phyloP scores from a whole-genome alignment of 2,888 invertebrate genomes.

The Parnassius apollo region DNA sequence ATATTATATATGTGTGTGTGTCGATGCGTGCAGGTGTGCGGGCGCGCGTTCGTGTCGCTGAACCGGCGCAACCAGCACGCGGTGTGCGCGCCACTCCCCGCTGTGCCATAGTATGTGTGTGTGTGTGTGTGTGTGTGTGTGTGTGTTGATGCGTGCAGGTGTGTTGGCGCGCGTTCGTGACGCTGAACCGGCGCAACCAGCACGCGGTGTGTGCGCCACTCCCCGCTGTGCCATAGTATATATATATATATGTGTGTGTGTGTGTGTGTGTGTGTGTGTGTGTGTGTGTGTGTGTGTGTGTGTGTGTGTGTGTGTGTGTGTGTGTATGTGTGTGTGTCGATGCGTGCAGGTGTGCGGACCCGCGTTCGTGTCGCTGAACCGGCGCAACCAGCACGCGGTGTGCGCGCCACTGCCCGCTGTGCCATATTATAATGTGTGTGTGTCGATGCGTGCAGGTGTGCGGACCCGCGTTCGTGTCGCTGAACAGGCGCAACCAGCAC shows the following conservation, averaged over 20 bases:
- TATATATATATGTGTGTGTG: no score
- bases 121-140: not conserved
- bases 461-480: constrained; percentile 66
- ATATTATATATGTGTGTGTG: no score
- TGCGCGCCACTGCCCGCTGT: constrained; percentile 69
- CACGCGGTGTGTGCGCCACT: constrained; percentile 63
- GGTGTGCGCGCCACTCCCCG: constrained; percentile 62
- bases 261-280: constrained; percentile 63
- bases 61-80: constrained; percentile 42
- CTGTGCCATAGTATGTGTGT: constrained; percentile 56
- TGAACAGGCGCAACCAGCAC: constrained; percentile 71
- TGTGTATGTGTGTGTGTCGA: constrained; percentile 46
- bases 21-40: constrained; percentile 48
- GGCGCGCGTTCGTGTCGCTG: constrained; percentile 39
- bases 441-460: no score
- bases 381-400: constrained; percentile 67
- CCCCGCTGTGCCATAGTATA: constrained; percentile 74
- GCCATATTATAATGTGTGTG: constrained; percentile 66
- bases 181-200: constrained; percentile 66
- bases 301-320: constrained; percentile 65
- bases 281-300: constrained; percentile 38
- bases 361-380: constrained; percentile 65
- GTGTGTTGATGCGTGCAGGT: constrained; percentile 36
- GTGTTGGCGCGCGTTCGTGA: constrained; percentile 65
- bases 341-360: no score